A percentile compares a stretch with the other conserved stretches of the same genome.
phyloP scores from a whole-genome alignment of 2,888 invertebrate species.

The Synanthedon tipuliformis region DNA sequence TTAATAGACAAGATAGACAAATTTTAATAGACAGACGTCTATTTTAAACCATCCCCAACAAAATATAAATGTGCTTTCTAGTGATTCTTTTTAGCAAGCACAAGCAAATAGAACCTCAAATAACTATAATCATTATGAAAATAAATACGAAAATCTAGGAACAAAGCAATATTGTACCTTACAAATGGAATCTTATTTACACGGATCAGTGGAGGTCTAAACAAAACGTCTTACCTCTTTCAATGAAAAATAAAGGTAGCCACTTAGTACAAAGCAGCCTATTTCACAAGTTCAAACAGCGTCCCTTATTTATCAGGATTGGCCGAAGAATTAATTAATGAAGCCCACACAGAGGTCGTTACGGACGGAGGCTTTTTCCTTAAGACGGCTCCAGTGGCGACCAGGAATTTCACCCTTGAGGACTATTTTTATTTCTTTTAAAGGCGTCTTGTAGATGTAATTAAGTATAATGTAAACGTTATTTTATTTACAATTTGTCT shows the following conservation, averaged over 20 bases:
- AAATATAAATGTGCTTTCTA: no score
- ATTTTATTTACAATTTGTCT: no score
- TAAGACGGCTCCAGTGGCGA: conserved; percentile 2
- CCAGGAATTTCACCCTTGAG: conserved; percentile 9
- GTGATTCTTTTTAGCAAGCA: no score
- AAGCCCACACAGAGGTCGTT: conserved; percentile 30
- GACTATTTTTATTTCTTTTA: conserved; percentile 5
- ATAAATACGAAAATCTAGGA: no score
- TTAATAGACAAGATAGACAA: no score
- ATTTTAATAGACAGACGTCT: no score
- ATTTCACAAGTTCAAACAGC: background rate
- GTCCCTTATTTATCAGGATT: conserved; percentile 38
- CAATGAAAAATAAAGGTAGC: background rate
- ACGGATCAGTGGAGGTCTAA: background rate
- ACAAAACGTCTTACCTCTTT: background rate
- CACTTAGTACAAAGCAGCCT: background rate
- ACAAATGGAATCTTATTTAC: no score
- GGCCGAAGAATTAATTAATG: conserved; percentile 46
- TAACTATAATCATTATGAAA: no score
- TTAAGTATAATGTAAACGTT: background rate
- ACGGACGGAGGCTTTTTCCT: conserved; percentile 14
- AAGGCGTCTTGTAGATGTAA: background rate
- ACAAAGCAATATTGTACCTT: no score
- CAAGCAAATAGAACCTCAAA: no score
- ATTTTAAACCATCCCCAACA: no score